These are phyloP conservation scores for Origma solitaria DNA, from an alignment of 2,113 vertebrate genomes.

Conservation along the genomic window DNA sequence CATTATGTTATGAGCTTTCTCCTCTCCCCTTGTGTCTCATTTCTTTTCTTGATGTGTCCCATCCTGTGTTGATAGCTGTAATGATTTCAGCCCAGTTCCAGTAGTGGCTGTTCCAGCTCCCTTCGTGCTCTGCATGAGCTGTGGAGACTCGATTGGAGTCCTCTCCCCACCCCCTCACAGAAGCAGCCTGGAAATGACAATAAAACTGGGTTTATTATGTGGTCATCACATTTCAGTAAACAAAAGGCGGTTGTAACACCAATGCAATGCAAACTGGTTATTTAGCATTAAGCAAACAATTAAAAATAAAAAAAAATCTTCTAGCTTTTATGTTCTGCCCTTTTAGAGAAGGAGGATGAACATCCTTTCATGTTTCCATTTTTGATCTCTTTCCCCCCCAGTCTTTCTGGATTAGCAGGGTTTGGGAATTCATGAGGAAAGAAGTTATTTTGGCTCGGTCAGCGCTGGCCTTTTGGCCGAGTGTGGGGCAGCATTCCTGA, in stretches of 20 bases:
- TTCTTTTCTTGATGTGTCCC: conserved; percentile 17
- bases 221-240: conserved; percentile 24
- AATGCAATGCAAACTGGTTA: not conserved
- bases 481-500: not conserved
- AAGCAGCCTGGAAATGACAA: not conserved
- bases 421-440: not conserved
- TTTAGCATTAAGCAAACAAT: conserved; percentile 24
- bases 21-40: conserved; percentile 1
- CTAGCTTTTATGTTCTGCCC: not conserved
- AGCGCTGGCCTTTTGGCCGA: not conserved
- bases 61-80: not conserved
- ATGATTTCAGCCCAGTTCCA: not conserved
- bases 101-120: not conserved
- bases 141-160: not conserved
- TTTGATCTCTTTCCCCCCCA: not conserved
- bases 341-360: not conserved
- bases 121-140: not conserved
- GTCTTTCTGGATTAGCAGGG: not conserved
- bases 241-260: conserved; percentile 26
- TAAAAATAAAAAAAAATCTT: not conserved
- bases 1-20: conserved; percentile 26
- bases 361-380: not conserved
- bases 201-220: conserved; percentile 17
- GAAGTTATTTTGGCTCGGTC: not conserved
- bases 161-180: not conserved